These are phyloP conservation scores for Meriones unguiculatus DNA, from an alignment of 2,113 vertebrate genomes.

Conservation along the genomic window DNA sequence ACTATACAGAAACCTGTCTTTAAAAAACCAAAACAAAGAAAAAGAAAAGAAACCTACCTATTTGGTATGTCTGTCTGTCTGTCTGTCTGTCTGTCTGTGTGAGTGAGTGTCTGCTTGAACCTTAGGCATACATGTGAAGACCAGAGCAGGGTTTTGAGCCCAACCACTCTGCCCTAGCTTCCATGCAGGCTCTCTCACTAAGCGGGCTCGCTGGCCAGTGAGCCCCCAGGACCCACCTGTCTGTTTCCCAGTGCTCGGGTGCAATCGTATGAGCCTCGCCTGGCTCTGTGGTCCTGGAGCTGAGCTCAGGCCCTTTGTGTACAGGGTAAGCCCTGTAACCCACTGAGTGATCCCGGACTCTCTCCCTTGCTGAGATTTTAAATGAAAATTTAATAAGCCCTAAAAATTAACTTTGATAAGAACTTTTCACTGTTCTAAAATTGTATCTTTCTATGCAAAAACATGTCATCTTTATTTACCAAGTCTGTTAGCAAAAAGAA, in stretches of 20 bases:
- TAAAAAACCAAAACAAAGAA: no score
- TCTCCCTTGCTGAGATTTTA: neutral
- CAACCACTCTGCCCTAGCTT: neutral
- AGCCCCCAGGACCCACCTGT: neutral
- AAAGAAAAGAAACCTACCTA: neutral
- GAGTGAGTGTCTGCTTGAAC: neutral
- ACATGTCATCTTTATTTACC: neutral
- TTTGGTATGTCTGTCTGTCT: neutral
- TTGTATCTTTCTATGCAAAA: neutral
- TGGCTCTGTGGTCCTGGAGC: neutral
- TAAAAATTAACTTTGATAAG: constrained; percentile 45
- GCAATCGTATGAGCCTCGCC: neutral
- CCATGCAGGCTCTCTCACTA: no score
- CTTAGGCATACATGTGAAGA: neutral
- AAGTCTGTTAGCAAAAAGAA: constrained; percentile 32
- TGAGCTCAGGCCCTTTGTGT: neutral
- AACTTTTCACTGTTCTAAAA: neutral
- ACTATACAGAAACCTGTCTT: neutral
- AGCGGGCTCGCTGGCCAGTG: neutral
- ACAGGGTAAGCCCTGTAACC: neutral
- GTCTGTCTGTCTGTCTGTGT: neutral
- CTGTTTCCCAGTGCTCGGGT: neutral
- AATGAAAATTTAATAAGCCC: constrained; percentile 36
- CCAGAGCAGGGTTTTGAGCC: neutral
- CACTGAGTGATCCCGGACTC: neutral